Evolutionary conservation across 2,113 vertebrate genomes (phyloP).

Genomic region (Picathartes gymnocephalus): DNA sequence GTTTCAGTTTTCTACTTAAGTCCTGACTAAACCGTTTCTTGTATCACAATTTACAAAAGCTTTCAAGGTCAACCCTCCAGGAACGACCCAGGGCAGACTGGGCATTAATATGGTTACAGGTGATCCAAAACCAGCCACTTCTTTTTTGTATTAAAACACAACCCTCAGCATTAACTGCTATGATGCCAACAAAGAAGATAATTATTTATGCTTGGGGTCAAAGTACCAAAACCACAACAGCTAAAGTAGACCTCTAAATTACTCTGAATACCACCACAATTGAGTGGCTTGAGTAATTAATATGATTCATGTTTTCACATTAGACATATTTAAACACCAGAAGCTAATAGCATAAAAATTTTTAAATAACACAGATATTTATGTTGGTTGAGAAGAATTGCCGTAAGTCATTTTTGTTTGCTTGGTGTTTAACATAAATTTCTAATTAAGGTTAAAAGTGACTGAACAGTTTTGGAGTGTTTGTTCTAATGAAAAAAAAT

Average conservation of each 20-base stretch:
- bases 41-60: neutral
- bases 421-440: neutral
- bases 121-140: neutral
- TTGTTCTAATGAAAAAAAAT: neutral
- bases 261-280: neutral
- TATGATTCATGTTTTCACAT: neutral
- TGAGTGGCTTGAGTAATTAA: neutral
- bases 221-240: neutral
- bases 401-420: neutral
- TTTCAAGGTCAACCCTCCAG: conserved; percentile 1
- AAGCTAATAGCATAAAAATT: neutral
- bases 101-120: neutral
- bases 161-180: neutral
- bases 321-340: neutral
- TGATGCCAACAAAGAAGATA: neutral
- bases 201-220: neutral
- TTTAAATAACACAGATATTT: neutral
- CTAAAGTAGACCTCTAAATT: neutral
- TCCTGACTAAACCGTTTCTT: conserved; percentile 12
- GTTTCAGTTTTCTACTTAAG: conserved; percentile 48
- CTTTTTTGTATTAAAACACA: neutral
- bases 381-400: neutral
- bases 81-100: neutral
- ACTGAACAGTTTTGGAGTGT: neutral
- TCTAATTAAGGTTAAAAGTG: neutral